Evolutionary conservation across 2,888 invertebrate species (phyloP).

Genomic region (Augiades crinisus): DNA sequence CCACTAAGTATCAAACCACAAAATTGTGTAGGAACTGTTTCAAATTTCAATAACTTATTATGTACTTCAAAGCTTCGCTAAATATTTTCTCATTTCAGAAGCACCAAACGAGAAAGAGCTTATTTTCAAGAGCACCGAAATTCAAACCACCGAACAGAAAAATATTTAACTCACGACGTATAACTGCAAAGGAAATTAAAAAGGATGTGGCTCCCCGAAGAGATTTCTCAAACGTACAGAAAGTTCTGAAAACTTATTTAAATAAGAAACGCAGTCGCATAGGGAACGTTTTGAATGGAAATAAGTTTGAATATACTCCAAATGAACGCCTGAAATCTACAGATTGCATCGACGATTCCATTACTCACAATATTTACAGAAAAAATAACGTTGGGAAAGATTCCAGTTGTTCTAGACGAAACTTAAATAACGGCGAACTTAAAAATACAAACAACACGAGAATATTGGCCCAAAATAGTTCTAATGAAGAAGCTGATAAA

Average conservation of each 20-base stretch:
- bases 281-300: neutral
- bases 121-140: constrained; percentile 33
- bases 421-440: neutral
- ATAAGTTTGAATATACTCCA: neutral
- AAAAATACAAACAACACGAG: constrained; percentile 18
- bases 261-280: constrained; percentile 31
- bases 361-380: neutral
- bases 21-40: no score
- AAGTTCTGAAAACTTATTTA: constrained; percentile 48
- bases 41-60: no score
- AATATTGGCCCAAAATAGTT: no score
- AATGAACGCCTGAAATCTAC: neutral
- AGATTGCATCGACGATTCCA: neutral
- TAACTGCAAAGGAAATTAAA: constrained; percentile 30
- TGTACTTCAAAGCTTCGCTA: neutral
- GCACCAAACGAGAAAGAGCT: constrained; percentile 24
- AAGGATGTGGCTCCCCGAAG: constrained; percentile 49
- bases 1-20: no score
- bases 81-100: constrained; percentile 29
- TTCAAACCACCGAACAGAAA: constrained; percentile 31
- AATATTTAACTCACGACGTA: constrained; percentile 11
- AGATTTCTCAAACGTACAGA: constrained; percentile 48
- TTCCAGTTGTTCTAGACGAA: neutral
- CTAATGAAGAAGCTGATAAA: constrained; percentile 44
- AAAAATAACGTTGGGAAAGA: neutral